These are phyloP conservation scores for Brachionus rotundiformis DNA, from an alignment of 1,140 invertebrate genomes.

Conservation along the genomic window DNA sequence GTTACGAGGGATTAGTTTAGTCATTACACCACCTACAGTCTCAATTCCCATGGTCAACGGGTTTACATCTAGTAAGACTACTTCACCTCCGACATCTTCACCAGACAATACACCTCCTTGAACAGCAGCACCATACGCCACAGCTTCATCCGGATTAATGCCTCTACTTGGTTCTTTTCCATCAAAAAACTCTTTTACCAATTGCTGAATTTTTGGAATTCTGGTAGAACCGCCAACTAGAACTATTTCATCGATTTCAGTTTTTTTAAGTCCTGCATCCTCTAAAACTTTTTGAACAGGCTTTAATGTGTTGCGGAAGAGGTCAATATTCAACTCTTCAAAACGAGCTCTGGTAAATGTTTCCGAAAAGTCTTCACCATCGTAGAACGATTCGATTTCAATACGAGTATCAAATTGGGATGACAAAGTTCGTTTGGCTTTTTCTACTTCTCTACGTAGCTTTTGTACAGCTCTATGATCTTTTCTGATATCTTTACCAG, in stretches of 20 bases:
- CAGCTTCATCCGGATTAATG: slow-evolving; percentile 85
- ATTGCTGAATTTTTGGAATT: slow-evolving; percentile 96
- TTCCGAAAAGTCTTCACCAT: slow-evolving; percentile 99
- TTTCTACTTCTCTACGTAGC: slow-evolving; percentile 92
- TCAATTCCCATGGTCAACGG: slow-evolving; percentile 98
- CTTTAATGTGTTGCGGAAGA: slow-evolving; percentile 96
- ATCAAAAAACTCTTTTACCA: slow-evolving; percentile 97
- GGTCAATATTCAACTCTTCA: slow-evolving; percentile 98
- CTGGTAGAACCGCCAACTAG: slow-evolving; percentile 97
- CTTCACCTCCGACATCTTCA: slow-evolving; percentile 83
- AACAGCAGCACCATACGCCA: slow-evolving; percentile 92
- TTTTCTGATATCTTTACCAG: slow-evolving; percentile 93
- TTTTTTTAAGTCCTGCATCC: slow-evolving; percentile 97
- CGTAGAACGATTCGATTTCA: slow-evolving; percentile 99
- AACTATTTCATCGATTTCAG: slow-evolving; percentile 97
- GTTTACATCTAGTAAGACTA: slow-evolving; percentile 95
- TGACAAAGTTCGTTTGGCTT: slow-evolving; percentile 92
- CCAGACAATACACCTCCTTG: slow-evolving; percentile 80
- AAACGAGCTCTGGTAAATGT: slow-evolving; percentile 97
- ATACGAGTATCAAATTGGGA: slow-evolving; percentile 93
- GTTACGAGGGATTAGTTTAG: slow-evolving; percentile 94
- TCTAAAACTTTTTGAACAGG: slow-evolving; percentile 81
- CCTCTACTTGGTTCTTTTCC: slow-evolving; percentile 94
- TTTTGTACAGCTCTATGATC: slow-evolving; percentile 92
- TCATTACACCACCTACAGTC: slow-evolving; percentile 99